Percentiles rank a stretch among this genome's conserved stretches.
Conservation (phyloP, 2,113 vertebrate species). For the Zingel zingel region DNA sequence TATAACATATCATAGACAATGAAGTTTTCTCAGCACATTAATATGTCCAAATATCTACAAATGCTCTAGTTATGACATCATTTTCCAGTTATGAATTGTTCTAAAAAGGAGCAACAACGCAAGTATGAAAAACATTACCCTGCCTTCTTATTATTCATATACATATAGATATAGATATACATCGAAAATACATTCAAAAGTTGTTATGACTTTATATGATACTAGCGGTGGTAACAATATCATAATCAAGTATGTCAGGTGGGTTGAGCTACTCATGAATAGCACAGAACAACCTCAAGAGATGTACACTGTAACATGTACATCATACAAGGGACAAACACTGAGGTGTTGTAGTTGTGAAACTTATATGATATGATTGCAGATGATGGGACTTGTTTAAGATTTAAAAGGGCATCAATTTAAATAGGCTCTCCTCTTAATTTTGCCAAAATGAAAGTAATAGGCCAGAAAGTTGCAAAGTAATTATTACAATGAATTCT, state of each 20-base stretch:
- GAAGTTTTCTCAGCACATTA: neutral
- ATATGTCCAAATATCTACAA: neutral
- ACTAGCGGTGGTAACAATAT: neutral
- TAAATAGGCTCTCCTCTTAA: neutral
- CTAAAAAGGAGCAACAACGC: neutral
- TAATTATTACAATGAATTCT: neutral
- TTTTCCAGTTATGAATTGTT: neutral
- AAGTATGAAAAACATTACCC: neutral
- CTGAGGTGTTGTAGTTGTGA: neutral
- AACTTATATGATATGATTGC: neutral
- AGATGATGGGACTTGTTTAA: neutral
- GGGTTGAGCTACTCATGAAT: neutral
- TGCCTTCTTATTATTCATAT: neutral
- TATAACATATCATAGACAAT: neutral
- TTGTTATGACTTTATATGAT: neutral
- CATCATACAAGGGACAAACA: neutral
- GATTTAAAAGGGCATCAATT: neutral
- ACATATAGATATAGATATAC: too few relatives aligned
- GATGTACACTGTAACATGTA: neutral
- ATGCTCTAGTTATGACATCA: neutral
- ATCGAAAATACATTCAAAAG: too few relatives aligned
- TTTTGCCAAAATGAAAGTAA: neutral
- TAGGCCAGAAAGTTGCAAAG: neutral
- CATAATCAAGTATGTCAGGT: neutral
- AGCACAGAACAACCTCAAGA: neutral